Base-by-base conservation (phyloP, 2,113 vertebrate species). In the Bujurquina vittata region DNA sequence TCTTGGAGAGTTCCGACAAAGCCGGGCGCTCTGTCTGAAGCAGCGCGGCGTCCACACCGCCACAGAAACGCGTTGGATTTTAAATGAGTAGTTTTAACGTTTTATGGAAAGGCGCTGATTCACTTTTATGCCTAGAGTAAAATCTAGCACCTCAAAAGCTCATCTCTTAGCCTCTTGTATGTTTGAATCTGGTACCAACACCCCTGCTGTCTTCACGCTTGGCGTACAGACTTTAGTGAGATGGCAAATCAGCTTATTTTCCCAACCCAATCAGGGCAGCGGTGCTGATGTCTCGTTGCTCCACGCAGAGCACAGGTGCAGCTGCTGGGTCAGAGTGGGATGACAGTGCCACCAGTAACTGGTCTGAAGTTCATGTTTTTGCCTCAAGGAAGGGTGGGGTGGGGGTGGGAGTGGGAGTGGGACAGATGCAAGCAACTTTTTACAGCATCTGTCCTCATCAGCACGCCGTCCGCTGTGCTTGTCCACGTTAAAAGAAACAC, bases 391-490 rank as follows among this genome's bases (percentile, higher is more conserved):
- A 0, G 6, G 33, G 35, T 9, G 35, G 9, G 20, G 29, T 2
- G 31, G 26, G 22, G 26, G 18, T 10, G 20, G 4, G 52, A 3
- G 4, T 46, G 35, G 35, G 35, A n/a, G n/a, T n/a, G n/a, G 20
- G 26, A 23, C 35, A 15, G 81, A 87, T 87, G 89, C 89, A 86
- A 89, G 87, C 87, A 65, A 85, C 80, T 86, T 87, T 81, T 91
- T 83, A 10, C 84, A 87, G 86, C 75, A 33, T 80, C 76, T 74
- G 83, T 84, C 79, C 63, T 83, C 80, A 75, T 54, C 56, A 88
- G 81, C 90, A 63, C 87, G 4, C 81, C 56, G 76, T 91, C 86
- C 35, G 59, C 85, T 85, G 81, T 85, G 90, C 93, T 91, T 63
- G 33, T 80, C 82, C 83, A 82, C 57, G 10, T 88, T 61, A 56